Percentiles rank a stretch among this genome's conserved stretches.
phyloP scores from a whole-genome alignment of 2,888 invertebrate genomes.

The Sinelater perroti region DNA sequence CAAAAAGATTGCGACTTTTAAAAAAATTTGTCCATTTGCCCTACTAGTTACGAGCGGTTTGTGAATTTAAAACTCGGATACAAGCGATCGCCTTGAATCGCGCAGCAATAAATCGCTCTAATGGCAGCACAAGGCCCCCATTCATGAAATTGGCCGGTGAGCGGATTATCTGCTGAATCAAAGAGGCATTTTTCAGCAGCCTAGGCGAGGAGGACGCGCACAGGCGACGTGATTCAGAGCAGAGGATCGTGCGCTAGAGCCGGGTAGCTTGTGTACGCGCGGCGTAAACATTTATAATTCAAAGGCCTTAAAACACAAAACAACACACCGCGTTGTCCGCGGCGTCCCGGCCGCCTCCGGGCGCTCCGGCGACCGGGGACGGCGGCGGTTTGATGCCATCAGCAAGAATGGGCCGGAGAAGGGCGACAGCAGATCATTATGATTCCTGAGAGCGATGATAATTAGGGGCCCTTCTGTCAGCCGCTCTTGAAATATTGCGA shows the following conservation, averaged over 20 bases:
- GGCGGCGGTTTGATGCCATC: background rate
- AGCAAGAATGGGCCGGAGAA: slow-evolving; percentile 16
- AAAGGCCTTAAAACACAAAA: slow-evolving; percentile 24
- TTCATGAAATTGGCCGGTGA: slow-evolving; percentile 5
- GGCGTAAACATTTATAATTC: slow-evolving; percentile 35
- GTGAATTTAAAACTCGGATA: background rate
- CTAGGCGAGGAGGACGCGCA: slow-evolving; percentile 2
- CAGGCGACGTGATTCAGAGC: slow-evolving; percentile 10
- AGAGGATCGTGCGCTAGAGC: slow-evolving; percentile 4
- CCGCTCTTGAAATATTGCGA: slow-evolving; percentile 33
- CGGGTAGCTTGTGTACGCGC: slow-evolving; percentile 25
- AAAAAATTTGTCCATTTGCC: background rate
- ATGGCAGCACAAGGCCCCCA: background rate
- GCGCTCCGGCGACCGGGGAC: background rate
- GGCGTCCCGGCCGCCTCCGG: background rate
- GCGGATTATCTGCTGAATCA: background rate
- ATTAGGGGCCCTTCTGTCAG: slow-evolving; percentile 36
- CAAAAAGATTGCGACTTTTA: background rate
- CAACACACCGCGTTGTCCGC: slow-evolving; percentile 16
- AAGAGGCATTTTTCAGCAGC: background rate
- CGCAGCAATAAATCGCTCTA: background rate
- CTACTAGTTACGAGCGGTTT: background rate
- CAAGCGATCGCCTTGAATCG: background rate
- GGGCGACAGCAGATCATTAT: slow-evolving; percentile 24
- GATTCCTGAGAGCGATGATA: slow-evolving; percentile 26